Conservation (phyloP, 2,888 invertebrate genomes). For the Caenorhabditis zanzibari region DNA sequence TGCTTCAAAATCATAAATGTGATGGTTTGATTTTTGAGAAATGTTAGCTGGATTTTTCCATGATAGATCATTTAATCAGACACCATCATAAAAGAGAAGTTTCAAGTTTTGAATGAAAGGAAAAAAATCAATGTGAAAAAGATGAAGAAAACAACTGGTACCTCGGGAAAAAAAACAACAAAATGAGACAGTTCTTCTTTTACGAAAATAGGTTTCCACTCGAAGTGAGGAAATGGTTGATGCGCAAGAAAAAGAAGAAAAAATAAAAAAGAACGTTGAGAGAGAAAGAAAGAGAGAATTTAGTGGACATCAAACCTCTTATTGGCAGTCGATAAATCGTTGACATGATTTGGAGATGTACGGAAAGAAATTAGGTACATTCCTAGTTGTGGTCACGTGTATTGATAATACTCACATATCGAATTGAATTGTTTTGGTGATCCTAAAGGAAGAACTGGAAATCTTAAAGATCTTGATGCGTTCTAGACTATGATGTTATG, state of each 20-base stretch:
- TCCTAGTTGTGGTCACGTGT: background rate
- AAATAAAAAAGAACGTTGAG: constrained; percentile 1
- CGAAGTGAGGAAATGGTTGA: constrained; percentile 23
- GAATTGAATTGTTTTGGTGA: background rate
- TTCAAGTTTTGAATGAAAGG: background rate
- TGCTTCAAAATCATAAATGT: background rate
- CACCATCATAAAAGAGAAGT: background rate
- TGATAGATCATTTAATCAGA: background rate
- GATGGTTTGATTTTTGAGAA: constrained; percentile 39
- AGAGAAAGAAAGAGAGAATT: constrained; percentile 30
- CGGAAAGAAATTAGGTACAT: background rate
- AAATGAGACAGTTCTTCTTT: constrained; percentile 26
- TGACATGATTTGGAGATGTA: constrained; percentile 34
- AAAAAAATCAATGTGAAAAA: constrained; percentile 13
- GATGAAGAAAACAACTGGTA: constrained; percentile 9
- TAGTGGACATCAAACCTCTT: constrained; percentile 41
- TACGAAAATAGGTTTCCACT: constrained; percentile 36
- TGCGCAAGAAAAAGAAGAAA: constrained; percentile 29
- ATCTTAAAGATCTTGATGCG: background rate
- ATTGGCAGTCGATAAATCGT: constrained; percentile 48
- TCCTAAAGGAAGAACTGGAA: background rate
- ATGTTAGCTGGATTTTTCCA: background rate
- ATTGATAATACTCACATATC: constrained; percentile 6
- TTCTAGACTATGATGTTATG: background rate
- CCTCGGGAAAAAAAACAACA: constrained; percentile 14